phyloP scores from a whole-genome alignment of 2,888 invertebrate genomes.

The Parnassius orleans region DNA sequence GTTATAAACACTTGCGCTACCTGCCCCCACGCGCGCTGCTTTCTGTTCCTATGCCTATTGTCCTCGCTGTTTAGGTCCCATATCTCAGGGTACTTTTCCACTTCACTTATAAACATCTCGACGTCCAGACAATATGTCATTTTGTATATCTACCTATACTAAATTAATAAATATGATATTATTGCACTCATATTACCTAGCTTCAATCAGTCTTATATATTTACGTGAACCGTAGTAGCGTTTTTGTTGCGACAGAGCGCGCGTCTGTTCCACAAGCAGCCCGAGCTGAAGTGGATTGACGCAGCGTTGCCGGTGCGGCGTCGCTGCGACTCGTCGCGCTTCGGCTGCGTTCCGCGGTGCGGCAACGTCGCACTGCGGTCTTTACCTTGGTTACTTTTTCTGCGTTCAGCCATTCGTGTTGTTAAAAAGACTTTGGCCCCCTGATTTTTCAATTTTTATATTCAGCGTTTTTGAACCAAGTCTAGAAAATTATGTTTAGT shows the following conservation, averaged over 20 bases:
- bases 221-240: constrained; percentile 30
- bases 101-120: constrained; percentile 60
- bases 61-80: constrained; percentile 57
- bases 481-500: too few species aligned
- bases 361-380: constrained; percentile 33
- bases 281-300: constrained; percentile 52
- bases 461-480: too few species aligned
- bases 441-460: too few species aligned
- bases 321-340: constrained; percentile 50
- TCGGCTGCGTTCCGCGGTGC: constrained; percentile 24
- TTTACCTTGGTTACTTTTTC: constrained; percentile 13
- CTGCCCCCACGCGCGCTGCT: constrained; percentile 55
- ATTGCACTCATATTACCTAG: not conserved
- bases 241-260: constrained; percentile 36
- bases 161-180: too few species aligned
- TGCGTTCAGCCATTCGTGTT: constrained; percentile 1
- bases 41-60: constrained; percentile 44
- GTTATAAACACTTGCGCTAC: constrained; percentile 54
- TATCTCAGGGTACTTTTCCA: constrained; percentile 56
- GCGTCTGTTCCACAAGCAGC: constrained; percentile 33
- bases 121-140: constrained; percentile 53
- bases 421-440: constrained; percentile 6
- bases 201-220: not conserved
- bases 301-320: constrained; percentile 54
- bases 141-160: not conserved